phyloP scores from a whole-genome alignment of 2,888 invertebrate species.

The Watsonalla binaria region DNA sequence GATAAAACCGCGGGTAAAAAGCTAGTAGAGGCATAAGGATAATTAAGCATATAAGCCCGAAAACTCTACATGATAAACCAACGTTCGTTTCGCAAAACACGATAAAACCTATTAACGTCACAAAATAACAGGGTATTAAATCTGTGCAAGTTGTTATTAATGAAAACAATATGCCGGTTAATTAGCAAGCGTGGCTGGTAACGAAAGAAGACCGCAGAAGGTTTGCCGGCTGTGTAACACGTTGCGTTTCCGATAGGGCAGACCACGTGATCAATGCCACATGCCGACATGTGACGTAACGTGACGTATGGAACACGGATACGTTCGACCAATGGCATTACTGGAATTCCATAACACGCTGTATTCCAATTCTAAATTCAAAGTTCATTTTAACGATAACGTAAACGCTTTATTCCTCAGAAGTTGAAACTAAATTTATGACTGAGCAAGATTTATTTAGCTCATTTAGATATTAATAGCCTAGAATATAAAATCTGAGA shows the following conservation, averaged over 20 bases:
- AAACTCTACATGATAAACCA: neutral
- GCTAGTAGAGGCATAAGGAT: no score
- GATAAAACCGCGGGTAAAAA: no score
- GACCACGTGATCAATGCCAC: constrained; percentile 1
- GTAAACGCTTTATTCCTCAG: neutral
- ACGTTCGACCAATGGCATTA: neutral
- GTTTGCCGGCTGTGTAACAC: neutral
- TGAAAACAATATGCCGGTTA: constrained; percentile 7
- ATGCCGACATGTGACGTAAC: neutral
- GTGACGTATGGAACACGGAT: neutral
- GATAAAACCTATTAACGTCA: neutral
- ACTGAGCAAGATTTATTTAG: neutral
- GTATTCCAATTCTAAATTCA: neutral
- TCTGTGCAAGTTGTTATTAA: neutral
- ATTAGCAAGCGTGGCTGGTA: constrained; percentile 4
- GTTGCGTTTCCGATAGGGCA: constrained; percentile 1
- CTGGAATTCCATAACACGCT: neutral
- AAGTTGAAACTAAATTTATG: neutral
- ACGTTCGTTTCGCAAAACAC: neutral
- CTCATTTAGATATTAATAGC: neutral
- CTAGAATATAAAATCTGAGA: no score
- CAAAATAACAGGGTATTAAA: neutral
- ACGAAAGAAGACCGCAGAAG: constrained; percentile 2
- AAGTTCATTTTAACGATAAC: constrained; percentile 1
- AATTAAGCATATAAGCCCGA: no score